phyloP scores from a whole-genome alignment of 2,797 vertebrate genomes.

The Spatula clypeata region DNA sequence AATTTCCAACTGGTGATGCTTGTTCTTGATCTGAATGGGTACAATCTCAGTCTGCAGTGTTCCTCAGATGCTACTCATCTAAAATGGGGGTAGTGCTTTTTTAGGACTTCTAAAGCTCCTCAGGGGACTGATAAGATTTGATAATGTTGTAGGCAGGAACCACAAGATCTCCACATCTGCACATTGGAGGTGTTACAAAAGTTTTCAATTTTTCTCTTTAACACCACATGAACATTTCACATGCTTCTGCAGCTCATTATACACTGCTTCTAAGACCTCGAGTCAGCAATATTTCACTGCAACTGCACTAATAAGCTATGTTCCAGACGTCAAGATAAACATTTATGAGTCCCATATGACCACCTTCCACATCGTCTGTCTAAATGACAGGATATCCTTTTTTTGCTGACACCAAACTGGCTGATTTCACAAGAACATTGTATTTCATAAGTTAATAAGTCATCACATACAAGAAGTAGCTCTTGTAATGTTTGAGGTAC shows the following conservation, averaged over 20 bases:
- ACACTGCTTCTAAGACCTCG: background rate
- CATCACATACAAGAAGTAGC: background rate
- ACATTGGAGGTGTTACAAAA: background rate
- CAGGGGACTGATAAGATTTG: background rate
- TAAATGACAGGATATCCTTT: background rate
- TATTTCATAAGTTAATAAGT: background rate
- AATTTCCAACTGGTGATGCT: background rate
- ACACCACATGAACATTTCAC: accelerated
- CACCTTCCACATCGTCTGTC: background rate
- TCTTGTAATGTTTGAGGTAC: background rate
- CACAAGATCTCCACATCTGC: background rate
- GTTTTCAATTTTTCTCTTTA: background rate
- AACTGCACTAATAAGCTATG: background rate
- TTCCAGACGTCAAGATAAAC: background rate
- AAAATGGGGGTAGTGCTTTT: background rate
- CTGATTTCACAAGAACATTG: background rate
- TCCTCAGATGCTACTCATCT: background rate
- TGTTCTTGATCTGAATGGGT: background rate
- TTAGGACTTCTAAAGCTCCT: background rate
- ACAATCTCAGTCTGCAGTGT: background rate
- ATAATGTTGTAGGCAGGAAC: background rate
- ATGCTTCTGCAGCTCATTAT: background rate
- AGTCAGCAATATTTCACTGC: background rate
- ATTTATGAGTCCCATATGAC: background rate
- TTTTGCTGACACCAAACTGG: background rate